A percentile compares a stretch with the other conserved stretches of the same genome.
Conservation (phyloP, 2,797 vertebrate genomes). For the Pangasius larnaudii region DNA sequence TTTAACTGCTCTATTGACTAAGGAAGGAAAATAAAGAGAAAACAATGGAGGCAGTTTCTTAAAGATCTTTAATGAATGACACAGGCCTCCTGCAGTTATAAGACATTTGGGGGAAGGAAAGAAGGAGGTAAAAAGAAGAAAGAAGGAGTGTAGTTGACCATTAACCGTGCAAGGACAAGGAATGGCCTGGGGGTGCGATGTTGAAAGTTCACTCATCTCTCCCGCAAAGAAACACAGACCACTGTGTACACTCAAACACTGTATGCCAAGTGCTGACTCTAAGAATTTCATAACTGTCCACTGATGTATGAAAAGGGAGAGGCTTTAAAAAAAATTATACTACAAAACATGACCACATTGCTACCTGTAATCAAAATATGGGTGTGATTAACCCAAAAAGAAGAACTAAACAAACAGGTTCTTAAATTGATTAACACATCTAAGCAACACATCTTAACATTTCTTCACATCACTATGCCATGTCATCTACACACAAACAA, state of each 20-base stretch:
- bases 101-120: constrained; percentile 53
- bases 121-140: constrained; percentile 66
- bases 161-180: constrained; percentile 80
- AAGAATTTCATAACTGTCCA: background rate
- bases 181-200: constrained; percentile 72
- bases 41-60: constrained; percentile 42
- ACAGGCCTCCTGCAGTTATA: constrained; percentile 56
- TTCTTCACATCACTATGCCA: background rate
- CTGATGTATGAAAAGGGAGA: background rate
- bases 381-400: background rate
- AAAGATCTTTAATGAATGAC: constrained; percentile 52
- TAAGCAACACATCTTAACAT: background rate
- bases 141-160: constrained; percentile 76
- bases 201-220: constrained; percentile 75
- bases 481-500: background rate
- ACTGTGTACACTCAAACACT: constrained; percentile 71
- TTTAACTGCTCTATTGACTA: constrained; percentile 8
- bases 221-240: constrained; percentile 72
- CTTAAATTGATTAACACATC: background rate
- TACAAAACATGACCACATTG: no score
- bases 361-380: background rate
- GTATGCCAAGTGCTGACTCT: constrained; percentile 27
- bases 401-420: background rate
- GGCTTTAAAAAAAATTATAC: background rate
- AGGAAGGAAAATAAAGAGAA: constrained; percentile 27